Percentiles rank a stretch among this genome's conserved stretches.
phyloP scores from a whole-genome alignment of 2,113 vertebrate genomes.

The Ardeotis arabs region DNA sequence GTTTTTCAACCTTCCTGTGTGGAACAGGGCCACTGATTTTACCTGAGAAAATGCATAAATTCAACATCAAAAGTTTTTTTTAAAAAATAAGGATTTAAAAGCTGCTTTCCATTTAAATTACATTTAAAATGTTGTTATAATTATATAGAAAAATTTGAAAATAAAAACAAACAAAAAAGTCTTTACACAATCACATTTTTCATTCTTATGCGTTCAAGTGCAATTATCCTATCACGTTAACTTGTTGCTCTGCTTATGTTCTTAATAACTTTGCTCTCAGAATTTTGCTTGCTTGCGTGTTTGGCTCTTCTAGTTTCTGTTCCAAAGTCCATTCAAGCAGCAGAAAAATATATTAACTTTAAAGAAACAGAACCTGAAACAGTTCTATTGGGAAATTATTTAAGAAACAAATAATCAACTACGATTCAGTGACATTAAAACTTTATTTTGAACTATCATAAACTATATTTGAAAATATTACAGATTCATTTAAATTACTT shows the following conservation, averaged over 20 bases:
- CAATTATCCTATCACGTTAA: neutral
- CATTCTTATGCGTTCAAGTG: neutral
- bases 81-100: neutral
- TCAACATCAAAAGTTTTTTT: neutral
- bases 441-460: neutral
- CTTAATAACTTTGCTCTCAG: neutral
- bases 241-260: neutral
- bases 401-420: neutral
- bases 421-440: neutral
- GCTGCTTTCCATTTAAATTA: neutral
- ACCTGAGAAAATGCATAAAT: neutral
- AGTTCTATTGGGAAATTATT: neutral
- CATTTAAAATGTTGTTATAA: neutral
- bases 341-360: neutral
- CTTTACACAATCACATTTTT: neutral
- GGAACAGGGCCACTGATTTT: neutral
- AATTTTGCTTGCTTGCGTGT: neutral
- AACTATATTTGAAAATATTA: neutral
- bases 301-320: neutral
- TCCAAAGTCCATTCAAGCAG: conserved; percentile 28
- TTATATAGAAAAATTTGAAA: neutral
- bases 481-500: neutral
- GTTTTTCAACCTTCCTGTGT: neutral
- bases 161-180: neutral
- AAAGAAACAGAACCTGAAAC: neutral